Conservation (phyloP, 2,888 invertebrate species). For the Panorpa germanica region DNA sequence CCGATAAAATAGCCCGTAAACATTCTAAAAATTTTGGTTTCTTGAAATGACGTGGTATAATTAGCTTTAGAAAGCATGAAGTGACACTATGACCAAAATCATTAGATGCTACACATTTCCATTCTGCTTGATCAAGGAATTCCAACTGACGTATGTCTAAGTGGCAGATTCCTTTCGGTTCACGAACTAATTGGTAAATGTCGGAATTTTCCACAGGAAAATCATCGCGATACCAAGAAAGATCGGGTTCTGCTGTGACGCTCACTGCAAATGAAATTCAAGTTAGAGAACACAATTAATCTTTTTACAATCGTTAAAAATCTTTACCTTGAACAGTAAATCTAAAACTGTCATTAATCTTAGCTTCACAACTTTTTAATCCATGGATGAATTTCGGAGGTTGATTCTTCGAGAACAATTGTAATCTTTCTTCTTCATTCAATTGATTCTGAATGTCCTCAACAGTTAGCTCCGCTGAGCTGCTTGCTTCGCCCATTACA, state of each 20-base stretch:
- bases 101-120: constrained; percentile 81
- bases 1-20: constrained; percentile 65
- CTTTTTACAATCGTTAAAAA: constrained; percentile 1
- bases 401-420: constrained; percentile 54
- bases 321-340: constrained; percentile 60
- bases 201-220: constrained; percentile 48
- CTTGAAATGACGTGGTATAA: constrained; percentile 75
- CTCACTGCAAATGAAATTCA: constrained; percentile 35
- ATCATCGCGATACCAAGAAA: constrained; percentile 81
- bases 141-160: constrained; percentile 56
- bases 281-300: constrained; percentile 5
- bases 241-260: constrained; percentile 57
- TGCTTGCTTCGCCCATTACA: constrained; percentile 79
- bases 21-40: constrained; percentile 76
- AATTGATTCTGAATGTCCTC: constrained; percentile 82
- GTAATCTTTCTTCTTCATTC: constrained; percentile 67
- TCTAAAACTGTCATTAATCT: constrained; percentile 63
- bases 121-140: constrained; percentile 74
- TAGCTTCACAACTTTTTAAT: constrained; percentile 63
- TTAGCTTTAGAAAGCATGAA: constrained; percentile 66
- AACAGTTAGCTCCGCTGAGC: constrained; percentile 70
- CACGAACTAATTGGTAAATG: constrained; percentile 47
- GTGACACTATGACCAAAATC: constrained; percentile 80
- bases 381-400: constrained; percentile 71
- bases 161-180: constrained; percentile 50